These are phyloP conservation scores for Phytoseiulus persimilis DNA, from an alignment of 2,888 invertebrate species.

Conservation along the genomic window DNA sequence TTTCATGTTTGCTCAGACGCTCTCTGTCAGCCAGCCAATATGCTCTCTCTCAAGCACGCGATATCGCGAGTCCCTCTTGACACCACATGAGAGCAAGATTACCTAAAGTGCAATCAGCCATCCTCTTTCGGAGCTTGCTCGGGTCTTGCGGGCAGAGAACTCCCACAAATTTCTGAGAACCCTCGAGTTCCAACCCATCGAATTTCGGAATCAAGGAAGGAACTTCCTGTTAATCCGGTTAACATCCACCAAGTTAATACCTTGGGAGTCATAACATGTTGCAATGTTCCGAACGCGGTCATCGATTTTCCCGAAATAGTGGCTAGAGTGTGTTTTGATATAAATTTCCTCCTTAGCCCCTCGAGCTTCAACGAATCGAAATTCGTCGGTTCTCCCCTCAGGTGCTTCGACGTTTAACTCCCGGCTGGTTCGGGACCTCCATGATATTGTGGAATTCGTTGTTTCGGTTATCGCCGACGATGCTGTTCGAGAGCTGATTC, in stretches of 20 bases:
- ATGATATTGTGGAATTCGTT: background rate
- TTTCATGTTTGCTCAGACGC: background rate
- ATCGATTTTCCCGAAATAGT: too few species aligned
- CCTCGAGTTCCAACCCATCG: too few species aligned
- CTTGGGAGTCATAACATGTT: too few species aligned
- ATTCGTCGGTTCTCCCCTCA: background rate
- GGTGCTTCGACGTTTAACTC: background rate
- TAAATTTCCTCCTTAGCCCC: background rate
- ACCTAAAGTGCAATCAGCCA: background rate
- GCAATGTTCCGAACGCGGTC: too few species aligned
- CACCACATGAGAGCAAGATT: background rate
- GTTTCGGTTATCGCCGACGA: background rate
- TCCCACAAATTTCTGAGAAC: background rate
- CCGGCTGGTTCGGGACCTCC: background rate
- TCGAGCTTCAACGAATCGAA: too few species aligned
- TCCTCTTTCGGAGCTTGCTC: background rate
- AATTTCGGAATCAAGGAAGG: too few species aligned
- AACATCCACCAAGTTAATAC: too few species aligned
- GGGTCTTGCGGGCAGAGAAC: background rate
- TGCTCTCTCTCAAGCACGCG: background rate
- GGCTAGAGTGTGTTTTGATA: background rate
- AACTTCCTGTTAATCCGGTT: too few species aligned
- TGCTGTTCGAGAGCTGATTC: background rate
- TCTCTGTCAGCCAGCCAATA: background rate
- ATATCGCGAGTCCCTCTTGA: background rate